These are phyloP conservation scores for Hyalella azteca DNA, from an alignment of 2,888 invertebrate genomes.

Conservation along the genomic window DNA sequence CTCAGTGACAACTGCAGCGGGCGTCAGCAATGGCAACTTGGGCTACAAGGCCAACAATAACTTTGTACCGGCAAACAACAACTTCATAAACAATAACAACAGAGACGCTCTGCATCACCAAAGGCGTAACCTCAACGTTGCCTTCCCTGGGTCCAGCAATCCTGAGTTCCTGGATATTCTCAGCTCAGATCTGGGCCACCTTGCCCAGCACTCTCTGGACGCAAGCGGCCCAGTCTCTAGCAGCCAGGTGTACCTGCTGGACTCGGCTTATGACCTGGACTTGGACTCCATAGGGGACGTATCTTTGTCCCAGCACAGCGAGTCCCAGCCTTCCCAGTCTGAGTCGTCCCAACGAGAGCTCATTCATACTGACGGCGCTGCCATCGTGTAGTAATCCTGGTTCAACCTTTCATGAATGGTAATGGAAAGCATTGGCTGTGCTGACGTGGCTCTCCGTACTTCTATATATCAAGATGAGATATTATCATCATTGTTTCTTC, in stretches of 20 bases:
- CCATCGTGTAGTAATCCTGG: not conserved
- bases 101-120: not conserved
- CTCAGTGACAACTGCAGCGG: not conserved
- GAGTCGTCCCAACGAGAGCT: conserved; percentile 53
- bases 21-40: not conserved
- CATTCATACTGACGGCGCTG: conserved; percentile 48
- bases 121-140: not conserved
- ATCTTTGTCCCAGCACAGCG: conserved; percentile 31
- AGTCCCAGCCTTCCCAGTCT: conserved; percentile 55
- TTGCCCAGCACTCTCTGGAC: conserved; percentile 15
- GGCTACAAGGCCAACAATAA: not conserved
- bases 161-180: conserved; percentile 18
- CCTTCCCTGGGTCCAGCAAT: not conserved
- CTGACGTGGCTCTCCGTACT: no score
- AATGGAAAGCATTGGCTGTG: no score
- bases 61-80: not conserved
- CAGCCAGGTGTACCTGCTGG: conserved; percentile 55
- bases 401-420: no score
- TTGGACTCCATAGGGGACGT: conserved; percentile 56
- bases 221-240: conserved; percentile 44
- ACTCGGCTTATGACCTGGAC: conserved; percentile 52
- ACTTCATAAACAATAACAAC: not conserved
- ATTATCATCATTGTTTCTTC: no score
- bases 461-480: no score
- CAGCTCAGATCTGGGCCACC: conserved; percentile 7